Evolutionary conservation across 2,888 invertebrate species (phyloP).

Genomic region (Xiphydria camelus): DNA sequence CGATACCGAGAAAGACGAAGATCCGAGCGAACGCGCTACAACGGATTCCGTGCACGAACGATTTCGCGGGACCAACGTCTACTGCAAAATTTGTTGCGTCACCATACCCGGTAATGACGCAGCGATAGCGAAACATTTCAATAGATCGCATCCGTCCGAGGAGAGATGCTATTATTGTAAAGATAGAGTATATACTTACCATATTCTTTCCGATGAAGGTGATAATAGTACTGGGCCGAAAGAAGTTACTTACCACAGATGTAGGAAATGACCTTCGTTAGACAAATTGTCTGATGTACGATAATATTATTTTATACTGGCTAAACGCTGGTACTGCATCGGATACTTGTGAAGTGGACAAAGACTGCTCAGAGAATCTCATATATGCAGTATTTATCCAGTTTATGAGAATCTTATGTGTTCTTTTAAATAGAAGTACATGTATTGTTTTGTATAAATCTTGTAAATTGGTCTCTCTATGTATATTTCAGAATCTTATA

Average conservation of each 20-base stretch:
- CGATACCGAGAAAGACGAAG: neutral
- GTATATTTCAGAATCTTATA: too few species aligned
- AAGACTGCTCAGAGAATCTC: too few species aligned
- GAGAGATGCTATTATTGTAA: conserved; percentile 41
- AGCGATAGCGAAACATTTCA: conserved; percentile 45
- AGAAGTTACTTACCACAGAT: conserved; percentile 40
- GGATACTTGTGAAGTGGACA: too few species aligned
- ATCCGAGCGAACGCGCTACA: conserved; percentile 25
- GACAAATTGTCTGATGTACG: too few species aligned
- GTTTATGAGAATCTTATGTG: too few species aligned
- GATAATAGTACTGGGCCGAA: conserved; percentile 20
- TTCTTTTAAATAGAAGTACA: too few species aligned
- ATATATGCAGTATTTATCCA: too few species aligned
- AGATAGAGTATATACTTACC: conserved; percentile 45
- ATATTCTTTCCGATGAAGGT: conserved; percentile 21
- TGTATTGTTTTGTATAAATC: too few species aligned
- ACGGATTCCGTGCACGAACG: conserved; percentile 50
- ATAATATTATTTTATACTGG: too few species aligned
- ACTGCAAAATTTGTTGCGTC: conserved; percentile 40
- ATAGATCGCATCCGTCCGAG: conserved; percentile 35
- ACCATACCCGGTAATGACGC: conserved; percentile 30
- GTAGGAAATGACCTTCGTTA: conserved; percentile 27
- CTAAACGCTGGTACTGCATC: too few species aligned
- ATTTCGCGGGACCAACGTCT: conserved; percentile 33
- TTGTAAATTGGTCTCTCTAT: too few species aligned